A percentile compares a stretch with the other conserved stretches of the same genome.
Evolutionary conservation across 2,888 invertebrate species (phyloP).

Genomic region (Arctia plantaginis): DNA sequence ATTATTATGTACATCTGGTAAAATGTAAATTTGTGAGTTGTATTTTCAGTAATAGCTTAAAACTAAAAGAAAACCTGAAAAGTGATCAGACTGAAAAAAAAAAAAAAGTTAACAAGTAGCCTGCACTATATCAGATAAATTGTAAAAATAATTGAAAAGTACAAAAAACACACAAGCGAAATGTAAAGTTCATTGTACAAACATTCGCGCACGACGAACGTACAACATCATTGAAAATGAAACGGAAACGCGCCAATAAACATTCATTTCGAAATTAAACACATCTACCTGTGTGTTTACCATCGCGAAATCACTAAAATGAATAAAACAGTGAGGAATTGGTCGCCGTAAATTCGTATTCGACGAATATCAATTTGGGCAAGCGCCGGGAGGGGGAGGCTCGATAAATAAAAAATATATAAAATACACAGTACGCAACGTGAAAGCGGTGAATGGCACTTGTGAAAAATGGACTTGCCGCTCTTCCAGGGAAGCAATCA

Average conservation of each 20-base stretch:
- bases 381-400: constrained; percentile 66
- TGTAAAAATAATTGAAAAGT: constrained; percentile 46
- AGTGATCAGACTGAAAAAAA: neutral
- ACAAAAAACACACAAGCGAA: constrained; percentile 45
- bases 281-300: constrained; percentile 85
- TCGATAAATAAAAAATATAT: constrained; percentile 83
- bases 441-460: constrained; percentile 86
- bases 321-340: constrained; percentile 85
- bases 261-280: constrained; percentile 86
- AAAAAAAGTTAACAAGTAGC: neutral
- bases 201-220: constrained; percentile 54
- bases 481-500: constrained; percentile 86
- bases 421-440: constrained; percentile 82
- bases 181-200: constrained; percentile 60
- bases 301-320: constrained; percentile 84
- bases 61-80: neutral
- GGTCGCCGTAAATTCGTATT: constrained; percentile 80
- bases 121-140: constrained; percentile 28
- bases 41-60: neutral
- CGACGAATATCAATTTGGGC: constrained; percentile 84
- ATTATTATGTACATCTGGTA: no score
- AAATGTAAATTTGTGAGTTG: no score
- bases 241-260: constrained; percentile 83
- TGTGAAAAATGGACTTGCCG: constrained; percentile 87
- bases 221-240: constrained; percentile 72